These are phyloP conservation scores for Anthopleura sola DNA, from an alignment of 64 coral and sea anemone species.

Conservation along the genomic window DNA sequence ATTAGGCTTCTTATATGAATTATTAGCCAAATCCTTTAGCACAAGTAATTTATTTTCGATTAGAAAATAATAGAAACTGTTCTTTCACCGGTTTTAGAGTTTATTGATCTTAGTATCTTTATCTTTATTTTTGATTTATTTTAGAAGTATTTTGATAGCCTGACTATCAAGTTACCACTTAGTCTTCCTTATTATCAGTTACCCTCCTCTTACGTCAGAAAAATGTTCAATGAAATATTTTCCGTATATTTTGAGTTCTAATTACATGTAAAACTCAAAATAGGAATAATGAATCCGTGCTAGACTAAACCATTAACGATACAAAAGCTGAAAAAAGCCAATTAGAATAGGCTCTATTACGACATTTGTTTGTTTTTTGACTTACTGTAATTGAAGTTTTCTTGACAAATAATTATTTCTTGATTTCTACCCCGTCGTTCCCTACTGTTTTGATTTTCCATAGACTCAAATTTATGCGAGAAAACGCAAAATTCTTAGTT, in stretches of 20 bases:
- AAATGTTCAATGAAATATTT: not conserved
- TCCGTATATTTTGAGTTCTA: not conserved
- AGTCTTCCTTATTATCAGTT: not conserved
- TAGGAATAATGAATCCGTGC: not conserved
- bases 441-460: not conserved
- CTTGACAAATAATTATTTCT: not conserved
- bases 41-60: not conserved
- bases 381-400: not conserved
- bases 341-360: not conserved
- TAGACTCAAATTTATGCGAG: not conserved
- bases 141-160: not conserved
- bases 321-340: not conserved
- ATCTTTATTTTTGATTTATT: slow-evolving; percentile 17
- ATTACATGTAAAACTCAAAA: not conserved
- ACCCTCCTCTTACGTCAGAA: not conserved
- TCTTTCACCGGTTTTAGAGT: not conserved
- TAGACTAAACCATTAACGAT: not conserved
- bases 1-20: not conserved
- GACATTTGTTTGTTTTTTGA: slow-evolving; percentile 1
- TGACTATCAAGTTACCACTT: not conserved
- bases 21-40: not conserved
- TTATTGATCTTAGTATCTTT: not conserved
- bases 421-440: not conserved
- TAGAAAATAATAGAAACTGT: not conserved
- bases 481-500: not conserved